Conservation (phyloP, 2,113 vertebrate species). For the Notechis scutatus region DNA sequence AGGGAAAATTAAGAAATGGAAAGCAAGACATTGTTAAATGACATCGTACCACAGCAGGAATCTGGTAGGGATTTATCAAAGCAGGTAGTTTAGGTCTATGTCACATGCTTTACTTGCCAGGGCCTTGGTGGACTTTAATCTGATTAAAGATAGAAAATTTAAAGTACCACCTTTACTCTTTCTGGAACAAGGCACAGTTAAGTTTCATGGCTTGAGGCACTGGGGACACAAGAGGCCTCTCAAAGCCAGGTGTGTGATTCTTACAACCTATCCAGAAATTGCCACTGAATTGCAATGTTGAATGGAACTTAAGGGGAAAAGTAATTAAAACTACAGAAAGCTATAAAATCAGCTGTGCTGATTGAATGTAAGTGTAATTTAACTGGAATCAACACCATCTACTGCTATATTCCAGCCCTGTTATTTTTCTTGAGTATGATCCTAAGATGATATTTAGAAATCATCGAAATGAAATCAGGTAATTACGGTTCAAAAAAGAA, state of each 20-base stretch:
- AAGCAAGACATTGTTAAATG: constrained; percentile 17
- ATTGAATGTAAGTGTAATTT: background rate
- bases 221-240: background rate
- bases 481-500: background rate
- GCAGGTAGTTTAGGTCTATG: background rate
- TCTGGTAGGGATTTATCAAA: background rate
- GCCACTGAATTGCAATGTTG: background rate
- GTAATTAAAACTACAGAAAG: background rate
- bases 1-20: background rate
- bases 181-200: background rate
- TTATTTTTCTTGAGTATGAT: background rate
- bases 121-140: background rate
- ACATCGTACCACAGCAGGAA: background rate
- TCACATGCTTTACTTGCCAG: background rate
- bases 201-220: background rate
- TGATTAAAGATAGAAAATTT: background rate
- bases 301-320: background rate
- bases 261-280: background rate
- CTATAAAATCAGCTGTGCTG: background rate
- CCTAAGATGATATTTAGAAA: background rate
- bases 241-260: background rate
- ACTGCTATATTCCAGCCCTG: background rate
- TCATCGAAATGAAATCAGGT: background rate
- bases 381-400: background rate
- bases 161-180: background rate